A percentile compares a stretch with the other conserved stretches of the same genome.
Evolutionary conservation across 2,113 vertebrate genomes (phyloP).

Genomic region (Callipepla californica): DNA sequence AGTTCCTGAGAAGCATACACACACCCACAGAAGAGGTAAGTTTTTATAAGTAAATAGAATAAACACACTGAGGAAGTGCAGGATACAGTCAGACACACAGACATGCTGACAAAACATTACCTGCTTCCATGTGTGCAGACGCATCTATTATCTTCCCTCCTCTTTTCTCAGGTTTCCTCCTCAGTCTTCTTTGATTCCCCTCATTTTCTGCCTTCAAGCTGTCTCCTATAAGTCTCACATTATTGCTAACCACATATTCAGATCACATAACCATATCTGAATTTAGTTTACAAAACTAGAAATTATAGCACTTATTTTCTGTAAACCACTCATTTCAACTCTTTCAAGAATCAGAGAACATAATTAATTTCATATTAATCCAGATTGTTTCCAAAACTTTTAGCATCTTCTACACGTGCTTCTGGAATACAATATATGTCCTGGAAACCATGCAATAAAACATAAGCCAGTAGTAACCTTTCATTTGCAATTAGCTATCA

Average conservation of each 20-base stretch:
- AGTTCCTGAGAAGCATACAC: rapidly evolving
- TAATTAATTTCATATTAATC: not conserved
- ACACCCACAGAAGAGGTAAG: not conserved
- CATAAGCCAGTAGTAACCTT: not conserved
- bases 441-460: not conserved
- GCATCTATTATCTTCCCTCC: not conserved
- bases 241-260: not conserved
- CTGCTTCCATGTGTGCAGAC: rapidly evolving
- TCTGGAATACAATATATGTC: not conserved
- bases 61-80: not conserved
- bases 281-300: not conserved
- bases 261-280: not conserved
- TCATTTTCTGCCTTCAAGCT: not conserved
- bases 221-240: not conserved
- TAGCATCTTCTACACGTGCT: not conserved
- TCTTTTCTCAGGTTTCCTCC: not conserved
- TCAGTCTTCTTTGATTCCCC: not conserved
- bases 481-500: not conserved
- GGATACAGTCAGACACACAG: not conserved
- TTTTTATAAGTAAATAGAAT: not conserved
- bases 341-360: not conserved
- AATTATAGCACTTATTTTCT: not conserved
- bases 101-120: not conserved
- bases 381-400: not conserved
- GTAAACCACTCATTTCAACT: not conserved